Conservation (phyloP, 2,113 vertebrate species). For the Fukomys damarensis region DNA sequence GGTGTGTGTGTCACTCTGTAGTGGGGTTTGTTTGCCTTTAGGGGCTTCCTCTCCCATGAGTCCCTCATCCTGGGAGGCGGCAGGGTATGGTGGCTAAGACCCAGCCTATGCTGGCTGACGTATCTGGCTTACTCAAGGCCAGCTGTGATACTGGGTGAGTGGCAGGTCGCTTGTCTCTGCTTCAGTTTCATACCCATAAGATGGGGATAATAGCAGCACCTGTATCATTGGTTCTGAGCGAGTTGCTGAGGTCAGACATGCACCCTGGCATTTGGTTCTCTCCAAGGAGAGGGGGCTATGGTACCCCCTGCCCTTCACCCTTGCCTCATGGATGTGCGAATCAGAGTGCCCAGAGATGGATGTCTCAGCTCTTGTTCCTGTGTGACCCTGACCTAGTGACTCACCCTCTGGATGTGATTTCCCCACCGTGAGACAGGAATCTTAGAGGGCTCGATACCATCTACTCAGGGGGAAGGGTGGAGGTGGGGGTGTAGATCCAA, state of each 20-base stretch:
- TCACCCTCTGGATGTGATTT: background rate
- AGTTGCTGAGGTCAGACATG: background rate
- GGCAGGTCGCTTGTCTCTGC: background rate
- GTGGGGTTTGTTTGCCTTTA: background rate
- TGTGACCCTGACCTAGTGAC: background rate
- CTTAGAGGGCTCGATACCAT: background rate
- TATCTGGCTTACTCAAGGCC: background rate
- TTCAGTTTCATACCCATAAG: background rate
- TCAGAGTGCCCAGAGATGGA: background rate
- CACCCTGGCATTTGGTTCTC: background rate
- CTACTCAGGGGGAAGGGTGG: background rate
- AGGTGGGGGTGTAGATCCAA: background rate
- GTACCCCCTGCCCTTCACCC: background rate
- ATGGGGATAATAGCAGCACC: background rate
- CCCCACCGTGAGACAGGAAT: background rate
- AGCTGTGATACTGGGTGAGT: background rate
- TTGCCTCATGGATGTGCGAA: background rate
- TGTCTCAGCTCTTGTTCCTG: background rate
- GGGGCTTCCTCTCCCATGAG: background rate
- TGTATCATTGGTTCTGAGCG: background rate
- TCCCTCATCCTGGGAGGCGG: background rate
- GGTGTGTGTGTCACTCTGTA: conserved; percentile 81
- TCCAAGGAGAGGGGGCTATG: background rate
- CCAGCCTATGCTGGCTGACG: background rate
- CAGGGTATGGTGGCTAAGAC: background rate